Conservation (phyloP, 2,888 invertebrate species). For the Mimumesa dahlbomi region DNA sequence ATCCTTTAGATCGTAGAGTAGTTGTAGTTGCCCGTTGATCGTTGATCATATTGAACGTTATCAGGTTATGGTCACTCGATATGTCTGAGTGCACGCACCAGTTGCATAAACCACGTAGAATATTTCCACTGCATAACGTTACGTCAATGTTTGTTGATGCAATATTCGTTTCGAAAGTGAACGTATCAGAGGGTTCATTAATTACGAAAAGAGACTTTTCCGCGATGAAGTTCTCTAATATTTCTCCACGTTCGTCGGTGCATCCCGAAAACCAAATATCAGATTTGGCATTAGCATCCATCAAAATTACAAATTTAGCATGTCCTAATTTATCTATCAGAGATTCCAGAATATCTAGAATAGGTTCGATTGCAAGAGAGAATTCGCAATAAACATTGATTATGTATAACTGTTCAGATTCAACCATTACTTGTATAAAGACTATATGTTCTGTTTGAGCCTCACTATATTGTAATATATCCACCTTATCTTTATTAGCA, state of each 20-base stretch:
- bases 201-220: background rate
- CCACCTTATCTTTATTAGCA: background rate
- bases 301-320: background rate
- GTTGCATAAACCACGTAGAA: background rate
- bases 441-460: background rate
- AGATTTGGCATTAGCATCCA: constrained; percentile 4
- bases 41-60: too few species aligned
- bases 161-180: background rate
- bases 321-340: background rate
- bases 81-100: too few species aligned
- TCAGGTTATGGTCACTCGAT: background rate
- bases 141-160: constrained; percentile 23
- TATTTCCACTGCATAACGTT: background rate
- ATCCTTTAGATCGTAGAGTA: too few species aligned
- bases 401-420: too few species aligned
- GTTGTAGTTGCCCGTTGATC: too few species aligned
- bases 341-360: background rate
- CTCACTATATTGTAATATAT: background rate
- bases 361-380: background rate
- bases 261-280: background rate
- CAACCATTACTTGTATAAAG: too few species aligned
- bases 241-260: background rate
- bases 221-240: constrained; percentile 5
- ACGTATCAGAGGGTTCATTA: constrained; percentile 3
- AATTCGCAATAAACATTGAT: too few species aligned